Evolutionary conservation across 2,797 vertebrate genomes (phyloP).

Genomic region (Danio jaintianensis): DNA sequence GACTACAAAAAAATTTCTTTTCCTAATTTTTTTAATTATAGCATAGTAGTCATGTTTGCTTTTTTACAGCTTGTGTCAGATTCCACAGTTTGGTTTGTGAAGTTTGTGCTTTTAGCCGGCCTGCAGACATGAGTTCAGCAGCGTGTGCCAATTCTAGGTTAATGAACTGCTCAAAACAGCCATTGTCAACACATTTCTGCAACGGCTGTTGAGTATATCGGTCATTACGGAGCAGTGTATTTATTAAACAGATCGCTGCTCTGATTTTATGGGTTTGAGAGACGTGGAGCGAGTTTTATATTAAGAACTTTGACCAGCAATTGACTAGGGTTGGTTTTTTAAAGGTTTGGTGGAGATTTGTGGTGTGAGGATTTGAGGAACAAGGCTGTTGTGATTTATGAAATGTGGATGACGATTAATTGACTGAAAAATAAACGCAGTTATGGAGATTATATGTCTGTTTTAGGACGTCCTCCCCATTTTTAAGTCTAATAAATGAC

Average conservation of each 20-base stretch:
- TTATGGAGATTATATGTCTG: too few relatives aligned
- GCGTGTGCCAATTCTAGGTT: not conserved
- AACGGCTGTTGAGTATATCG: not conserved
- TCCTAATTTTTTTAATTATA: slow-evolving; percentile 19
- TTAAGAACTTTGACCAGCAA: slow-evolving; percentile 3
- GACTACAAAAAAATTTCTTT: not conserved
- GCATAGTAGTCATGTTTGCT: not conserved
- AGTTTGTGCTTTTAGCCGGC: slow-evolving; percentile 1
- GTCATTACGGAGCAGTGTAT: not conserved
- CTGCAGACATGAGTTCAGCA: not conserved
- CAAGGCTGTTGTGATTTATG: too few relatives aligned
- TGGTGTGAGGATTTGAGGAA: not conserved
- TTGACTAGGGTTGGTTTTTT: not conserved
- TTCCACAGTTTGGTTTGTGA: slow-evolving; percentile 15
- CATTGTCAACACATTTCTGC: slow-evolving; percentile 23
- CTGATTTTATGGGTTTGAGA: not conserved
- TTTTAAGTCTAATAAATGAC: too few relatives aligned
- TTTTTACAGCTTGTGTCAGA: slow-evolving; percentile 20
- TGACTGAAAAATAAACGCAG: too few relatives aligned
- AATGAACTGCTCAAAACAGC: slow-evolving; percentile 35
- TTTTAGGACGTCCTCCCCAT: too few relatives aligned
- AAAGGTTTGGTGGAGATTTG: not conserved
- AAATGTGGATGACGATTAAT: too few relatives aligned
- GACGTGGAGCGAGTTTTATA: not conserved
- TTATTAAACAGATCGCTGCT: not conserved